Base-by-base conservation (phyloP, 2,888 invertebrate species). In the Sussaba pulchella region DNA sequence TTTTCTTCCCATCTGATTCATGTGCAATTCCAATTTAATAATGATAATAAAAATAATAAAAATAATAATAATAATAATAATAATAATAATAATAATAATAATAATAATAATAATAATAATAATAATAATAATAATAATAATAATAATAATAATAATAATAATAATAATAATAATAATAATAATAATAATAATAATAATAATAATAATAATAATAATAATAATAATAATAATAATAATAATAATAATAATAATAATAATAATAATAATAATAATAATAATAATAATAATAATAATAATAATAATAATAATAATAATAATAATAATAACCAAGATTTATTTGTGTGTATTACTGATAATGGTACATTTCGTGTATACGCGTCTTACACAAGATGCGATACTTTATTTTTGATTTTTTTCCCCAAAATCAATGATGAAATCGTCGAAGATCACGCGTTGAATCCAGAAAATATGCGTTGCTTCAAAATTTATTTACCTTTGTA, bases 1-100 rank as follows among this genome's bases (percentile, higher is more conserved):
- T 90, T 88, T 89, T 88, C 63, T 12, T 88, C 85, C 77, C 83
- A 83, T 88, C 85, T 88, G 84, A 79, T 84, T 85, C 82, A 84
- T 88, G 87, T 89, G 88, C 87, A 86, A 87, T 89, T 89, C 88
- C 89, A 89, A 90, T 89, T 90, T 87, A 88, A 87, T 89, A 86
- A 82, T 84, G 84, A 87, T 86, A 86, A 86, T 83, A 82, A 86
- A 84, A 84, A 83, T 82, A 81, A 81, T 83, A 74, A 82, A 26
- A n/a, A 90, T 87, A 87, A 87, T 88, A 85, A 80, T 84, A 84
- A 87, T 86, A 86, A 86, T 84, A 83, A 86, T 85, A 84, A 82
- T 81, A 82, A 82, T 82, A 77, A 82, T 41, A 81, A 84, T 84
- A 82, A 81, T 85, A 84, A 5, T 5, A 31, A 31, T 31, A 31